These are phyloP conservation scores for Pterocles burchelli DNA, from an alignment of 2,113 vertebrate genomes.

Conservation along the genomic window DNA sequence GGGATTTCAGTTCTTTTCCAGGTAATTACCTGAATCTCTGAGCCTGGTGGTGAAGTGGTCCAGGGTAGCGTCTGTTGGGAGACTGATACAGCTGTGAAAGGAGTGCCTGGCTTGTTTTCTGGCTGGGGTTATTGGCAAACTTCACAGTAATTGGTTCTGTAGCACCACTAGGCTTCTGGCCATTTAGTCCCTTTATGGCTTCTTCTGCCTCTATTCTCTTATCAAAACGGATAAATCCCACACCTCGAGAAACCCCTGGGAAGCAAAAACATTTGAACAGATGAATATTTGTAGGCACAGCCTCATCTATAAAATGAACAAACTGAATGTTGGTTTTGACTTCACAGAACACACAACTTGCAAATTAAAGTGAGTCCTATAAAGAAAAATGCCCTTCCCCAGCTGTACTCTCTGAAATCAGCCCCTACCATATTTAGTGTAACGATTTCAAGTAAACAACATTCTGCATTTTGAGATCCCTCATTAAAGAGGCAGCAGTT, in stretches of 20 bases:
- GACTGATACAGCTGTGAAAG: constrained; percentile 99
- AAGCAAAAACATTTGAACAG: neutral
- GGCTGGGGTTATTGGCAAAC: constrained; percentile 99
- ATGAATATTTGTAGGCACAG: neutral
- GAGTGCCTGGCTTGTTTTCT: constrained; percentile 99
- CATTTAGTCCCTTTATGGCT: constrained; percentile 99
- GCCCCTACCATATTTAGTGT: neutral
- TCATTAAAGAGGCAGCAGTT: neutral
- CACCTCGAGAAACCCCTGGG: constrained; percentile 97
- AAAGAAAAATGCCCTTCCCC: neutral
- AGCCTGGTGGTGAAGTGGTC: constrained; percentile 98
- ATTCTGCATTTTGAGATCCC: neutral
- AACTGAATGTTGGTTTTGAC: neutral
- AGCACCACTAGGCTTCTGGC: constrained; percentile 98
- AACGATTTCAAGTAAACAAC: neutral
- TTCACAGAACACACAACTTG: neutral
- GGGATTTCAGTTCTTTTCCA: constrained; percentile 31
- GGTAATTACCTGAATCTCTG: constrained; percentile 98
- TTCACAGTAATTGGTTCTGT: constrained; percentile 99
- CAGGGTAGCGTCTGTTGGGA: constrained; percentile 97
- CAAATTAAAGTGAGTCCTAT: neutral
- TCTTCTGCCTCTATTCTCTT: constrained; percentile 99
- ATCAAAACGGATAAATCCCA: constrained; percentile 99
- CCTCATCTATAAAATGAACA: neutral
- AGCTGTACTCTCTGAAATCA: neutral